Conservation (phyloP, 2,888 invertebrate species). For the Cabera pusaria region DNA sequence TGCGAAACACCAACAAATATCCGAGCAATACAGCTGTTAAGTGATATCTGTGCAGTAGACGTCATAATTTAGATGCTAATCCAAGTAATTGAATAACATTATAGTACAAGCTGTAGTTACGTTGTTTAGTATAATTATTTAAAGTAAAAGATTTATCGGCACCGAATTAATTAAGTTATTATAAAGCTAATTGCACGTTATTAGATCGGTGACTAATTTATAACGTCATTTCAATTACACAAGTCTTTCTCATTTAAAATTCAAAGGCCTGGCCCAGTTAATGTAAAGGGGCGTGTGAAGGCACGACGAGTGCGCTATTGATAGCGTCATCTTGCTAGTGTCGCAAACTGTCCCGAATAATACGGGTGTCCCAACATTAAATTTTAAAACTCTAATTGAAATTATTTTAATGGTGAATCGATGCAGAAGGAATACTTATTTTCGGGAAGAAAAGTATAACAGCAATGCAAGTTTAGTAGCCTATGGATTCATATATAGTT, state of each 20-base stretch:
- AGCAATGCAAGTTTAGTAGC: too few species aligned
- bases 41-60: slow-evolving; percentile 11
- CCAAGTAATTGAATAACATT: slow-evolving; percentile 20
- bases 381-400: too few species aligned
- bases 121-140: slow-evolving; percentile 12
- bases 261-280: slow-evolving; percentile 62
- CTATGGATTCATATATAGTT: too few species aligned
- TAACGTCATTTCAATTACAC: slow-evolving; percentile 67
- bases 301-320: slow-evolving; percentile 67
- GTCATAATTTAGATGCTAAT: slow-evolving; percentile 21
- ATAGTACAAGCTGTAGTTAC: slow-evolving; percentile 11
- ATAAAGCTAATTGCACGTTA: slow-evolving; percentile 30
- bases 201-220: slow-evolving; percentile 45
- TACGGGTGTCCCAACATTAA: too few species aligned
- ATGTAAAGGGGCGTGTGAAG: slow-evolving; percentile 67
- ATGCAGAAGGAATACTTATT: too few species aligned
- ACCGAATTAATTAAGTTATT: slow-evolving; percentile 34
- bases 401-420: too few species aligned
- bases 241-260: slow-evolving; percentile 71
- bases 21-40: slow-evolving; percentile 8
- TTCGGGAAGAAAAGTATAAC: too few species aligned
- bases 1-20: slow-evolving; percentile 11
- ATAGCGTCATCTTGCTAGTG: slow-evolving; percentile 56
- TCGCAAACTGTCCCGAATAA: slow-evolving; percentile 15
- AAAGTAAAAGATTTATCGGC: slow-evolving; percentile 19